Conservation (phyloP, 2,797 vertebrate species). For the Eleutherodactylus coqui region DNA sequence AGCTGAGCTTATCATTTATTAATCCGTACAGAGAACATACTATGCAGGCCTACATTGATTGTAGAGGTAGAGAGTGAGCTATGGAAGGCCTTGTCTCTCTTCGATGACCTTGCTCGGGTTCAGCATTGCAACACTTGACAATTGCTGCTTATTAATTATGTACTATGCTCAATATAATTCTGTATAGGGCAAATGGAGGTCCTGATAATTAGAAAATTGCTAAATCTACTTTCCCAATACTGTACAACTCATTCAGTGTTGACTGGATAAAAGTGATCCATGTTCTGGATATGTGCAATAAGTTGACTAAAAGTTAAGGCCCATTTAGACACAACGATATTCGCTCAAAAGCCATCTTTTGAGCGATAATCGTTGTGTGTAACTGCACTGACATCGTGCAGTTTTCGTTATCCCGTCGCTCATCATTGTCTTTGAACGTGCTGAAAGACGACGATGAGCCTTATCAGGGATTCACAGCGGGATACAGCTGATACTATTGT, state of each 20-base stretch:
- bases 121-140: not conserved
- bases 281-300: not conserved
- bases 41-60: not conserved
- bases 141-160: conserved; percentile 20
- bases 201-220: not conserved
- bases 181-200: not conserved
- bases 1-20: conserved; percentile 55
- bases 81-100: not conserved
- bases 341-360: too few species aligned
- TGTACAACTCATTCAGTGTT: not conserved
- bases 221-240: not conserved
- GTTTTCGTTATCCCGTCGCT: too few species aligned
- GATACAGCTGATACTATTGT: too few species aligned
- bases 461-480: too few species aligned
- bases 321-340: not conserved
- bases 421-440: too few species aligned
- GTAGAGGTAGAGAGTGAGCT: not conserved
- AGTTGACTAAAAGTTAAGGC: not conserved
- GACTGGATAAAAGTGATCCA: too few species aligned
- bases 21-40: conserved; percentile 12
- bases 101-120: conserved; percentile 5
- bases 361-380: too few species aligned
- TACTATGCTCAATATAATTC: not conserved
- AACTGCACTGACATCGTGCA: too few species aligned
- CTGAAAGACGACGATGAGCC: too few species aligned